Conservation (phyloP, 2,888 invertebrate species). For the Synergus japonicus region DNA sequence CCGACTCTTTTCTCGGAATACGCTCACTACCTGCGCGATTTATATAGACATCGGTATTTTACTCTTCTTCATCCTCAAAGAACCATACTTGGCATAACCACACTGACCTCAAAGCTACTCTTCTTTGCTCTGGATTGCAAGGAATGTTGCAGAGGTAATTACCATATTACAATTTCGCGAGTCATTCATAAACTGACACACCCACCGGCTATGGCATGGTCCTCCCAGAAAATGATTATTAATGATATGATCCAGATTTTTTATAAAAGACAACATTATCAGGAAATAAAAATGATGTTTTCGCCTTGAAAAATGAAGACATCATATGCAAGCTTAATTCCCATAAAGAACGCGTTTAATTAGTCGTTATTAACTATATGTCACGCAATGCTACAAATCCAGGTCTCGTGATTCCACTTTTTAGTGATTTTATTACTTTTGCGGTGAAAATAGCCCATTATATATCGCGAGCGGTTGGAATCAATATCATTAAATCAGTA, state of each 20-base stretch:
- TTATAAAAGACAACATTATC: too few species aligned
- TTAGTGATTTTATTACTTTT: slow-evolving; percentile 21
- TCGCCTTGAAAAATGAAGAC: not conserved
- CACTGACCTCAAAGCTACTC: slow-evolving; percentile 56
- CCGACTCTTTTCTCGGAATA: slow-evolving; percentile 1
- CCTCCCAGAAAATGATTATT: not conserved
- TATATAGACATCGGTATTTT: slow-evolving; percentile 37
- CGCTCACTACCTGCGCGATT: slow-evolving; percentile 22
- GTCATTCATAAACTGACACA: slow-evolving; percentile 10
- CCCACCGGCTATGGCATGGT: not conserved
- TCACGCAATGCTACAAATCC: not conserved
- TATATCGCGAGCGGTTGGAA: not conserved
- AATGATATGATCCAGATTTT: too few species aligned
- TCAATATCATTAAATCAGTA: slow-evolving; percentile 11
- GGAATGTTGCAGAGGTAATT: slow-evolving; percentile 43
- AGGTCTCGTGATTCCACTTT: slow-evolving; percentile 20
- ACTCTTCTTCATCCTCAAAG: slow-evolving; percentile 33
- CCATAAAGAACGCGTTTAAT: slow-evolving; percentile 7
- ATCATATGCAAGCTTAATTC: not conserved
- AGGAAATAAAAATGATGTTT: slow-evolving; percentile 3
- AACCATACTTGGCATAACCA: slow-evolving; percentile 41
- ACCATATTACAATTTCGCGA: not conserved
- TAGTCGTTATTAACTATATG: not conserved
- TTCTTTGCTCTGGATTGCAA: slow-evolving; percentile 51
- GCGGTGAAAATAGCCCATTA: slow-evolving; percentile 5